Evolutionary conservation across 1,140 invertebrate species (phyloP), one percentile per base, ranked within the genome.

Genomic region (Anoplolepis gracilipes): DNA sequence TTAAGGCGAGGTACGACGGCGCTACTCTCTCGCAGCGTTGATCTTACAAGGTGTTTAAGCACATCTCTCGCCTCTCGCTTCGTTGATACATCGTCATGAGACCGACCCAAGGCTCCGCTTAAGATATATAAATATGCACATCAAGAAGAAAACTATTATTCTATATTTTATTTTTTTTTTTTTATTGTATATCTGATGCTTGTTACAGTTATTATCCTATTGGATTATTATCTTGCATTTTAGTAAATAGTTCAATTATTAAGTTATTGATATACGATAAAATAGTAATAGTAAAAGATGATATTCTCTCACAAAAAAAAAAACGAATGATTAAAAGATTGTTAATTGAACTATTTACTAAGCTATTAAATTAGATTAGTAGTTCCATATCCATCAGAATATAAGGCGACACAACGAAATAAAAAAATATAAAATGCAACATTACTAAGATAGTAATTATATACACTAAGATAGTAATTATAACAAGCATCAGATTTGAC

Each of bases 1-100:
- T 81, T 81, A 81, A 81, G 77, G 77, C 64, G 77, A 64, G 65
- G 6, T 69, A n/a, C 33, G 64, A 8, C n/a, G 76, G 28, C 39
- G 65, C 64, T 81, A 81, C 77, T 5, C 36, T 61, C 33, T 49
- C n/a, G 36, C 13, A 64, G 42, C 42, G 33, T 67, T 67, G 76
- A 36, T 69, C 76, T 79, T 69, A 79, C 76, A 78, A 79, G 76
- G 42, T 69, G 42, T 67, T 79, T 78, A 65, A 78, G 62, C 28
- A 46, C 22, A 42, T 62, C 25, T 77, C 36, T 64, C 39, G 19
- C 30, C 75, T 64, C 39, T 67, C 13, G 22, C 62, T 53, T 22
- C 13, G 76, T 53, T 69, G 76, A 79, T 79, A 33, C 42, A 79
- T 67, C 39, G 76, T 42, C 39, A 42, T 30, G 64, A 79, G 19